Conservation (phyloP, 2,113 vertebrate genomes). For the Eira barbara region DNA sequence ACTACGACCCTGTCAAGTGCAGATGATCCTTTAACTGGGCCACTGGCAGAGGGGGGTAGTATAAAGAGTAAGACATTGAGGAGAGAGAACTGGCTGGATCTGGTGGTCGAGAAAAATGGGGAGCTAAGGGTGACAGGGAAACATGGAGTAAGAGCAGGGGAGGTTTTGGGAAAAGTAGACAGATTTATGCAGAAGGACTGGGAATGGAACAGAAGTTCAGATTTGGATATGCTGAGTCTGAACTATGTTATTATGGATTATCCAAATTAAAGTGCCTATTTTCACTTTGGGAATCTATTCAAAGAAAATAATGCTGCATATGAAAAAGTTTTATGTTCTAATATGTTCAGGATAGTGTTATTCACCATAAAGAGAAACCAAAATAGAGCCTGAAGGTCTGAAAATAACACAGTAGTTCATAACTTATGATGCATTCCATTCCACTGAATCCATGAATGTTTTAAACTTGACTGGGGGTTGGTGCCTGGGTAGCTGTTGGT, state of each 20-base stretch:
- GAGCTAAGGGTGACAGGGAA: neutral
- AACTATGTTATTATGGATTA: neutral
- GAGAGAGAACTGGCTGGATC: neutral
- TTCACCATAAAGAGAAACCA: neutral
- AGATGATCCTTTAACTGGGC: neutral
- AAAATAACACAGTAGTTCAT: neutral
- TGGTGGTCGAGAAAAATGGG: neutral
- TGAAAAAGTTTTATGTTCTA: neutral
- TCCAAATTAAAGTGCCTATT: neutral
- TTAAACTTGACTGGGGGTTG: neutral
- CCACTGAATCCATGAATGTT: neutral
- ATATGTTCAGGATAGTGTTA: neutral
- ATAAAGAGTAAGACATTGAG: rapidly evolving
- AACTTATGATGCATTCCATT: neutral
- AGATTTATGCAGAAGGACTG: neutral
- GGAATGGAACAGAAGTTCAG: neutral
- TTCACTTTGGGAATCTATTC: neutral
- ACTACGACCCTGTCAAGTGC: rapidly evolving
- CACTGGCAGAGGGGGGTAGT: rapidly evolving
- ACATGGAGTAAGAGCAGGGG: neutral
- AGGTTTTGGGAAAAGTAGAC: neutral
- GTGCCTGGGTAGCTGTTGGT: neutral
- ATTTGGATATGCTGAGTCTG: neutral
- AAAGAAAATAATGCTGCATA: conserved; percentile 20
- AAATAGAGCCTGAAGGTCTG: neutral